Evolutionary conservation across 2,888 invertebrate genomes (phyloP).

Genomic region (Automeris io): DNA sequence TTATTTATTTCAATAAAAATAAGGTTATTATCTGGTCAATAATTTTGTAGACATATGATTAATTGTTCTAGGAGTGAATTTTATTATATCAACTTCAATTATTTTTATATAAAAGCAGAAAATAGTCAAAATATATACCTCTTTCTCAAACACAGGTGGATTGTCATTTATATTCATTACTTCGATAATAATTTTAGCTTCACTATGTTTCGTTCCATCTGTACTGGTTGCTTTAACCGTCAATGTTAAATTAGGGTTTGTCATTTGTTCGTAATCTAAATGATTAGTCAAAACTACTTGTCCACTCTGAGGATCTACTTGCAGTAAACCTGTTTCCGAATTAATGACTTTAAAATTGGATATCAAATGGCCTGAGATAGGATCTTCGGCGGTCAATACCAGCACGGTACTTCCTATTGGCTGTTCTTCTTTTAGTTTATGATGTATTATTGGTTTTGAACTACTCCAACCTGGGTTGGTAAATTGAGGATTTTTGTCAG

Average conservation of each 20-base stretch:
- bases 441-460: slow-evolving; percentile 80
- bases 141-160: slow-evolving; percentile 81
- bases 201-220: slow-evolving; percentile 76
- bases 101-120: too few species aligned
- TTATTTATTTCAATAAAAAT: too few species aligned
- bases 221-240: slow-evolving; percentile 76
- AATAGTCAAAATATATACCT: too few species aligned
- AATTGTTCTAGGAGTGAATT: slow-evolving; percentile 7
- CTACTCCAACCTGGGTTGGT: slow-evolving; percentile 84
- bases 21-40: too few species aligned
- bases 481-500: slow-evolving; percentile 86
- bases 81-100: too few species aligned
- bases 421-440: slow-evolving; percentile 85
- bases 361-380: slow-evolving; percentile 79
- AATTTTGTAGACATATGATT: neutral
- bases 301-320: slow-evolving; percentile 82
- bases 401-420: slow-evolving; percentile 84
- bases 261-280: slow-evolving; percentile 86
- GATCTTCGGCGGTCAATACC: slow-evolving; percentile 83
- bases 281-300: slow-evolving; percentile 84
- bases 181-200: slow-evolving; percentile 81
- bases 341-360: slow-evolving; percentile 78
- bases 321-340: slow-evolving; percentile 72
- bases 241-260: slow-evolving; percentile 74
- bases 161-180: slow-evolving; percentile 89